A percentile compares a stretch with the other conserved stretches of the same genome.
phyloP scores from a whole-genome alignment of 2,797 vertebrate species.

The Argya squamiceps region DNA sequence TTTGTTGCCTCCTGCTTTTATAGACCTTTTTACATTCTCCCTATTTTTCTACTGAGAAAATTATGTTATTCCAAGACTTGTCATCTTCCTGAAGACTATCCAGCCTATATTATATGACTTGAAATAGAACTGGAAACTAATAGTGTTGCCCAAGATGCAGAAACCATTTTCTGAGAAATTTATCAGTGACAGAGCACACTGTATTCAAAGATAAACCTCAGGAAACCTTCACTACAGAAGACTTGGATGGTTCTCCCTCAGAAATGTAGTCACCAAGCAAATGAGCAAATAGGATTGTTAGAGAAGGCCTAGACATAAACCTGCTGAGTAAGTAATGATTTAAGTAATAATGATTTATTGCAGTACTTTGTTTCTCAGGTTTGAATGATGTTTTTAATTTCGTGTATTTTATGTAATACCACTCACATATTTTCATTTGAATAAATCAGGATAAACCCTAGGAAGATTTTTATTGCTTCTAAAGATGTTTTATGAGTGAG shows the following conservation, averaged over 20 bases:
- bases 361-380: background rate
- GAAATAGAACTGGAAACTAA: background rate
- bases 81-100: background rate
- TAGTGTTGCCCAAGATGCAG: background rate
- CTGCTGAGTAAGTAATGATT: background rate
- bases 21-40: background rate
- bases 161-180: background rate
- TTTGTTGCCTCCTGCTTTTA: background rate
- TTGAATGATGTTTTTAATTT: background rate
- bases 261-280: background rate
- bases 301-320: background rate
- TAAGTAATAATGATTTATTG: background rate
- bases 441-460: background rate
- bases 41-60: background rate
- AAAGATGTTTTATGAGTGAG: background rate
- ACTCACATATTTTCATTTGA: background rate
- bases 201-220: background rate
- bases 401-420: background rate
- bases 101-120: background rate
- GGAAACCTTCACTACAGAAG: background rate
- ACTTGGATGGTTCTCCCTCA: background rate
- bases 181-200: background rate
- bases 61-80: background rate
- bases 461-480: background rate
- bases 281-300: background rate